Evolutionary conservation across 2,797 vertebrate genomes (phyloP).

Genomic region (Cygnus olor): DNA sequence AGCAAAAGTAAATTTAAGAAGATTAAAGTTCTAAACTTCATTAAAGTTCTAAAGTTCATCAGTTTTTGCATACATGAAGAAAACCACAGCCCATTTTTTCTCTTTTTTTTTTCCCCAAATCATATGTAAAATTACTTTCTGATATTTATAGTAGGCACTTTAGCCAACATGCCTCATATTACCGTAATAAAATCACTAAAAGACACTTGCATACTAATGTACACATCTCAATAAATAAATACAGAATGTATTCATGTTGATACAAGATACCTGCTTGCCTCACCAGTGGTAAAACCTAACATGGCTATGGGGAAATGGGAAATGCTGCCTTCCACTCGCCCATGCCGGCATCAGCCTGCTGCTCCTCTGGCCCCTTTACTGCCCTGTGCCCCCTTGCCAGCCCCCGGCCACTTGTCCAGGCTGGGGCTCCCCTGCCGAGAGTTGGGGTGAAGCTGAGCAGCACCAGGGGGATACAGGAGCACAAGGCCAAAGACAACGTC

Average conservation of each 20-base stretch:
- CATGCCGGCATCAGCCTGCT: background rate
- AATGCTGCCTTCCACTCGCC: background rate
- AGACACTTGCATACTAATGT: background rate
- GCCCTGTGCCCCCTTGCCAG: too few relatives aligned
- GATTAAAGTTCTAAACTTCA: background rate
- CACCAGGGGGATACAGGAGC: background rate
- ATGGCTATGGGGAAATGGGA: background rate
- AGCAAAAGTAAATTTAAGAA: background rate
- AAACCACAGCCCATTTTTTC: background rate
- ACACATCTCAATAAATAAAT: background rate
- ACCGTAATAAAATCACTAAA: background rate
- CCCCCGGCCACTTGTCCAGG: too few relatives aligned
- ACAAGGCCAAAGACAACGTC: background rate
- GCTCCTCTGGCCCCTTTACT: background rate
- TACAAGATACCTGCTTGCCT: background rate
- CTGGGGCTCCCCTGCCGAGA: background rate
- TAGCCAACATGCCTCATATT: background rate
- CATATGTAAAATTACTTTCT: background rate
- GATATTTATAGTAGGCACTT: background rate
- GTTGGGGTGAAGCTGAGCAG: background rate
- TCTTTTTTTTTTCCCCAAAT: background rate
- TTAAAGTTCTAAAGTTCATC: background rate
- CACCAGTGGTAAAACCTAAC: background rate
- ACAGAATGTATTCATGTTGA: background rate
- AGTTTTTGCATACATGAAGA: background rate